Evolutionary conservation across 2,797 vertebrate species (phyloP), one percentile per base, ranked within the genome.

Genomic region (Mastacembelus armatus): DNA sequence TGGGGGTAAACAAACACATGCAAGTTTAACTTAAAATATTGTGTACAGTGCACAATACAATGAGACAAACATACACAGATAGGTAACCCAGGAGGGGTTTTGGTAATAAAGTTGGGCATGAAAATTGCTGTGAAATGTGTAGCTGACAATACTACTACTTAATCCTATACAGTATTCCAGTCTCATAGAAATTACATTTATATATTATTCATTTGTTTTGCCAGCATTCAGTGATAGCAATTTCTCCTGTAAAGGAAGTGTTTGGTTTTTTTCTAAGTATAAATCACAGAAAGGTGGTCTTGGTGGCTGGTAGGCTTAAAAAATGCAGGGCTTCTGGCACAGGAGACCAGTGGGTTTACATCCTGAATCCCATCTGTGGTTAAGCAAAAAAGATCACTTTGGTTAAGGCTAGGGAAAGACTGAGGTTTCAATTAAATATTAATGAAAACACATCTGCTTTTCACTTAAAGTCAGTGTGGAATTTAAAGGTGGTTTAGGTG

Each of bases 371-470:
- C 36, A 16, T 18, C 30, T 10, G 24, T 16, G 14, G 12, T 18
- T 35, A 30, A 7, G 11, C 4, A 60, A 49, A 11, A 59, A 42
- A 36, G 49, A 36, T 43, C n/a, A 21, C 11, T 60, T 47, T 36
- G 24, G 54, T 32, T 21, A 24, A 38, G 32, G n/a, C n/a, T n/a
- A n/a, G n/a, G n/a, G n/a, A n/a, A n/a, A n/a, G n/a, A n/a, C 11
- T n/a, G 16, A 18, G 0, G 2, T 54, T 66, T 43, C 2, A 1
- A 24, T 38, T 39, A 65, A 55, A 56, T 27, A 51, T 55, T 44
- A 48, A 65, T 33, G 32, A 19, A 26, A 66, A 66, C 36, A 56
- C 18, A 26, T 62, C 36, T 19, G 10, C 50, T 24, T 30, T 2
- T 1, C 7, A 12, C 12, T 35, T 43, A 5, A 40, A 50, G 36